Conservation (phyloP, 1,140 invertebrate genomes). For the Pseudomyrmex sp. region DNA sequence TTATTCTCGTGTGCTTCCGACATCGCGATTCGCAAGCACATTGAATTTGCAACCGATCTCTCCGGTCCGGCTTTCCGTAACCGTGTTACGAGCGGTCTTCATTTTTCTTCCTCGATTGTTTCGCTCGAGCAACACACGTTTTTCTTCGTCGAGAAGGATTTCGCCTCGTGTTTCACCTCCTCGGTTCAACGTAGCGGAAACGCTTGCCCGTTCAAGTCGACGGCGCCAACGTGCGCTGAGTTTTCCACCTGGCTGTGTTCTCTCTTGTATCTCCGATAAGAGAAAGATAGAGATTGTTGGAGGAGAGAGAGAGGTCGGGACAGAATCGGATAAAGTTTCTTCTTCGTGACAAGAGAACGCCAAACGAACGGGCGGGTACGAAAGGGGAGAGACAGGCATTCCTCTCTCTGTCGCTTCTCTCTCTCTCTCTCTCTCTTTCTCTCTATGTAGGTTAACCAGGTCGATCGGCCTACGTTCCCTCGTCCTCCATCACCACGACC, state of each 20-base stretch:
- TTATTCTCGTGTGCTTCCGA: not conserved
- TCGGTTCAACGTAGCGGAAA: slow-evolving; percentile 42
- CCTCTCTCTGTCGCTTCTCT: not conserved
- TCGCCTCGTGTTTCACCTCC: too few species aligned
- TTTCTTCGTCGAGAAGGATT: not conserved
- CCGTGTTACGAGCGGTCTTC: slow-evolving; percentile 1
- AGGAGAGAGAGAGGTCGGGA: slow-evolving; percentile 11
- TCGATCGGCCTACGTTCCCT: slow-evolving; percentile 54
- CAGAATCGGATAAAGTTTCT: slow-evolving; percentile 54
- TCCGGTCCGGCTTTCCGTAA: not conserved
- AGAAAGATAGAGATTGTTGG: slow-evolving; percentile 19
- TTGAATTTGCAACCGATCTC: not conserved
- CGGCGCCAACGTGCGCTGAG: slow-evolving; percentile 16
- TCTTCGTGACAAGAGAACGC: slow-evolving; percentile 46
- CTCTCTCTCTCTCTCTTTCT: not conserved
- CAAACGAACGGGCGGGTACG: slow-evolving; percentile 20
- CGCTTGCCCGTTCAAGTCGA: slow-evolving; percentile 34
- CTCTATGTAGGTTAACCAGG: slow-evolving; percentile 56
- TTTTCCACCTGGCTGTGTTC: slow-evolving; percentile 52
- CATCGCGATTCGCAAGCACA: not conserved
- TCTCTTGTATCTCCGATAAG: not conserved
- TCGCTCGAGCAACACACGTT: not conserved
- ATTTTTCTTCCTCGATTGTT: slow-evolving; percentile 17
- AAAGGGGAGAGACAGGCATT: slow-evolving; percentile 15
- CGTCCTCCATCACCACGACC: slow-evolving; percentile 35